Percentiles rank a stretch among this genome's conserved stretches.
Evolutionary conservation across 2,113 vertebrate species (phyloP).

Genomic region (Mormyrus lacerda): DNA sequence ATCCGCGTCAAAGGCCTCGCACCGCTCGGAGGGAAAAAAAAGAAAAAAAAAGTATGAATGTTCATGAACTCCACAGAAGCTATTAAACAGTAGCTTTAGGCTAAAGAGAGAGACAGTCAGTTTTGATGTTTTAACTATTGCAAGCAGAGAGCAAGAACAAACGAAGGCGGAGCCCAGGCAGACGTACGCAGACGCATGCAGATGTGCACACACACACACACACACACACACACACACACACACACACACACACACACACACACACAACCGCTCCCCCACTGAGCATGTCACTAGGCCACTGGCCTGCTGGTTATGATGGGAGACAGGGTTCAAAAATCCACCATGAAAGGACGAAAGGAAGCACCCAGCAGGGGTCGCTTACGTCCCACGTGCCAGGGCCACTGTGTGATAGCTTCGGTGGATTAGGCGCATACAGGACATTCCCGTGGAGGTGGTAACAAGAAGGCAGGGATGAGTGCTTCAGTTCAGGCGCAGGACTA

Average conservation of each 20-base stretch:
- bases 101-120: slow-evolving; percentile 54
- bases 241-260: neutral
- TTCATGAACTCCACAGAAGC: slow-evolving; percentile 62
- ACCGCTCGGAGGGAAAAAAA: slow-evolving; percentile 32
- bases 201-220: neutral
- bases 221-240: slow-evolving; percentile 1
- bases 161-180: slow-evolving; percentile 27
- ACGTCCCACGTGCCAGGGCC: neutral
- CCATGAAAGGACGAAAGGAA: neutral
- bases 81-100: slow-evolving; percentile 71
- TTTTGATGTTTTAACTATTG: slow-evolving; percentile 70
- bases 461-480: neutral
- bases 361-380: neutral
- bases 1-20: slow-evolving; percentile 63
- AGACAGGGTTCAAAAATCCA: neutral
- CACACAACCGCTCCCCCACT: neutral
- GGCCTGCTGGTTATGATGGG: neutral
- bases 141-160: slow-evolving; percentile 50
- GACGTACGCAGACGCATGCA: neutral
- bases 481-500: neutral
- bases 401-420: neutral
- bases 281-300: neutral
- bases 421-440: neutral
- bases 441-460: neutral
- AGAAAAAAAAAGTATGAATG: slow-evolving; percentile 48